Evolutionary conservation across 2,888 invertebrate species (phyloP).

Genomic region (Xanthorhoe designata): DNA sequence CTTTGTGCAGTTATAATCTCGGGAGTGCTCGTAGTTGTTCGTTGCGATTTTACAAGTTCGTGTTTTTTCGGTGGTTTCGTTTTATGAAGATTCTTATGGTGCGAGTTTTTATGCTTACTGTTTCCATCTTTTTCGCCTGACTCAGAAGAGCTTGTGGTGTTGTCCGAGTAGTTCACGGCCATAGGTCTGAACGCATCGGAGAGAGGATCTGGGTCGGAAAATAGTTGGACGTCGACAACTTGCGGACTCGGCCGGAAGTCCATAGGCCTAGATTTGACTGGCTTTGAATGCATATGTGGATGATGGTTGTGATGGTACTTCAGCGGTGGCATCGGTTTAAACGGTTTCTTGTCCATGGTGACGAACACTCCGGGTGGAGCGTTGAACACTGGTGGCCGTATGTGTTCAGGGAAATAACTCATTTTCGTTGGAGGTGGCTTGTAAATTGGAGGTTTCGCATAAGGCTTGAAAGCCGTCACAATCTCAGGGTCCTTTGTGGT

Average conservation of each 20-base stretch:
- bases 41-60: constrained; percentile 59
- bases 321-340: constrained; percentile 80
- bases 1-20: constrained; percentile 72
- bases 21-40: constrained; percentile 62
- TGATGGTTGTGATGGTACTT: constrained; percentile 54
- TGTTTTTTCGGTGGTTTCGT: constrained; percentile 66
- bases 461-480: constrained; percentile 55
- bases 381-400: constrained; percentile 76
- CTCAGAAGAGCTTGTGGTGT: constrained; percentile 44
- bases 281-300: constrained; percentile 56
- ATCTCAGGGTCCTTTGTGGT: constrained; percentile 61
- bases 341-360: constrained; percentile 80
- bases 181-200: constrained; percentile 76
- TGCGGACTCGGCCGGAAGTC: constrained; percentile 79
- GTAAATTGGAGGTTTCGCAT: constrained; percentile 50
- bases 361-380: constrained; percentile 80
- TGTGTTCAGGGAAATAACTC: constrained; percentile 68
- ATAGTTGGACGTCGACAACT: constrained; percentile 65
- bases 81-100: constrained; percentile 60
- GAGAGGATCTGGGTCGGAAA: constrained; percentile 63
- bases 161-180: constrained; percentile 57
- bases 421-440: constrained; percentile 60
- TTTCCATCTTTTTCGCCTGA: constrained; percentile 46
- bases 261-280: constrained; percentile 58
- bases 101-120: constrained; percentile 54